Evolutionary conservation across 2,113 vertebrate species (phyloP).

Genomic region (Pangasianodon hypophthalmus): DNA sequence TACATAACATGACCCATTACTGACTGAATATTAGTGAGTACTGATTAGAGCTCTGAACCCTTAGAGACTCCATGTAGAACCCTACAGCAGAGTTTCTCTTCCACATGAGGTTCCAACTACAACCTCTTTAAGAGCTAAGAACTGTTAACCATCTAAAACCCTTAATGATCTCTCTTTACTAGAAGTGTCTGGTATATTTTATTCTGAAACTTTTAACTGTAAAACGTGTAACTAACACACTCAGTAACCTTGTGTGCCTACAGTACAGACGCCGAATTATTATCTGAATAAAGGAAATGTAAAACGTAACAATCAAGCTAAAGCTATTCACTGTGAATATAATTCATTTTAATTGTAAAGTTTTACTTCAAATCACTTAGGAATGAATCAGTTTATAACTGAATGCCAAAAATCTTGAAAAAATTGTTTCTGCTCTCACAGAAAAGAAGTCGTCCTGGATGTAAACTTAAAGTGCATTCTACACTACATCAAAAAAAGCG

Average conservation of each 20-base stretch:
- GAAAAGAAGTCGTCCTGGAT: neutral
- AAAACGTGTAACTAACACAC: no score
- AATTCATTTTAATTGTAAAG: neutral
- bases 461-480: neutral
- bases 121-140: neutral
- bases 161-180: neutral
- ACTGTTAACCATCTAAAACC: neutral
- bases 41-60: neutral
- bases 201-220: neutral
- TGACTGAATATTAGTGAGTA: neutral
- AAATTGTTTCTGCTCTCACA: neutral
- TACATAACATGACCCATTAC: no score
- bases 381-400: no score
- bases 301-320: neutral
- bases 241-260: no score
- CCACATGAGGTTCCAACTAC: neutral
- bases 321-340: neutral
- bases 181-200: neutral
- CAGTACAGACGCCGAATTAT: neutral
- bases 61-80: neutral
- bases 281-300: neutral
- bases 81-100: neutral
- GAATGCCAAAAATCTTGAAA: neutral
- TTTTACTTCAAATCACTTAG: neutral
- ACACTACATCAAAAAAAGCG: neutral